Evolutionary conservation across 2,888 invertebrate species (phyloP).

Genomic region (Cryptocheilus praepositus): DNA sequence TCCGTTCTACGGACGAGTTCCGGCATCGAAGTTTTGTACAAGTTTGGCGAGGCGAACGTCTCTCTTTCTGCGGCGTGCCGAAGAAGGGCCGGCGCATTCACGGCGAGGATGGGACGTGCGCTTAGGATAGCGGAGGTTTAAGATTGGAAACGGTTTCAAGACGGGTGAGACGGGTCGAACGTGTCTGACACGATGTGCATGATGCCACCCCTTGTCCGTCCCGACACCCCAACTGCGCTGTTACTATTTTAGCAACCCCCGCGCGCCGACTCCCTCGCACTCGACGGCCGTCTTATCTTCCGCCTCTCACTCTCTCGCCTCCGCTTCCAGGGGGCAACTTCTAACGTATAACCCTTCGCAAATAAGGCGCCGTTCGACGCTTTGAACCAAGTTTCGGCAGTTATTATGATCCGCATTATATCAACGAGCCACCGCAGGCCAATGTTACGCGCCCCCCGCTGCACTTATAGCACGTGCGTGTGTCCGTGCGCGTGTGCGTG

Average conservation of each 20-base stretch:
- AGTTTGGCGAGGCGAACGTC: constrained; percentile 59
- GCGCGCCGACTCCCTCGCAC: constrained; percentile 15
- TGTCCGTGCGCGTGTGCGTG: constrained; percentile 7
- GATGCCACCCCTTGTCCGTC: constrained; percentile 23
- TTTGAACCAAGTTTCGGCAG: constrained; percentile 63
- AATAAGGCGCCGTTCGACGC: constrained; percentile 48
- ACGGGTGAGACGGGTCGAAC: constrained; percentile 41
- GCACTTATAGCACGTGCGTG: constrained; percentile 34
- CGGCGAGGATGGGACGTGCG: constrained; percentile 9
- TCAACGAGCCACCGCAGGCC: constrained; percentile 44
- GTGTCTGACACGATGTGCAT: constrained; percentile 55
- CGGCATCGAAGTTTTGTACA: constrained; percentile 65
- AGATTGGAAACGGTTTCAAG: constrained; percentile 33
- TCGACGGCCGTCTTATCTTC: constrained; percentile 15
- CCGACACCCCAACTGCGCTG: too few species aligned
- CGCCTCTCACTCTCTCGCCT: constrained; percentile 15
- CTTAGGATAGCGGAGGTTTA: constrained; percentile 11
- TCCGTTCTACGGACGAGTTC: constrained; percentile 61
- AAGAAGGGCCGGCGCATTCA: constrained; percentile 34
- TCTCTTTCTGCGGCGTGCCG: constrained; percentile 47
- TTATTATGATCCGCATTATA: constrained; percentile 58
- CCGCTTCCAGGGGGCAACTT: constrained; percentile 21
- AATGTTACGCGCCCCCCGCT: constrained; percentile 16
- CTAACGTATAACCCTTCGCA: constrained; percentile 53
- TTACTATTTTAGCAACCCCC: constrained; percentile 17